Evolutionary conservation across 2,888 invertebrate species (phyloP).

Genomic region (Prenolepis imparis): DNA sequence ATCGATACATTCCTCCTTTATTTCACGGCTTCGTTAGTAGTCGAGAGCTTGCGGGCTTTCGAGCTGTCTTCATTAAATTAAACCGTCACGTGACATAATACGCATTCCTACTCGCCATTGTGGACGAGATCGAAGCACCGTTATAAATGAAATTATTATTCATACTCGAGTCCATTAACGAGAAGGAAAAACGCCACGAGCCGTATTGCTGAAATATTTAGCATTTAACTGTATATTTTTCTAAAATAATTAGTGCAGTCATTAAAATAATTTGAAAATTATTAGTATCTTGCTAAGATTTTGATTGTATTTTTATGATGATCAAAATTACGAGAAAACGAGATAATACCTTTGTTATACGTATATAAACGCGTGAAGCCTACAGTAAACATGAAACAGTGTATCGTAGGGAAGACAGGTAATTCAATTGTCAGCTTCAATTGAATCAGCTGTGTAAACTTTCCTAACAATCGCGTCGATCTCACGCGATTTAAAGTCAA

Average conservation of each 20-base stretch:
- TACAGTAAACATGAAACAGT: not conserved
- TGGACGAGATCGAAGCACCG: slow-evolving; percentile 9
- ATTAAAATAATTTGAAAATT: not conserved
- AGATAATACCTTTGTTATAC: not conserved
- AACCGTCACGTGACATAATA: slow-evolving; percentile 49
- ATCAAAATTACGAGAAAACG: not conserved
- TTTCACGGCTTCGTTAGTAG: slow-evolving; percentile 6
- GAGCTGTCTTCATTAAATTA: slow-evolving; percentile 55
- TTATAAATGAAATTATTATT: slow-evolving; percentile 16
- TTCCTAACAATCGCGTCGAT: not conserved
- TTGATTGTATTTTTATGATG: not conserved
- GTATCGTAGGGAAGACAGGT: not conserved
- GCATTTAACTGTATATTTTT: not conserved
- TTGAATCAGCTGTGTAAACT: not conserved
- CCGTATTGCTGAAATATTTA: slow-evolving; percentile 9
- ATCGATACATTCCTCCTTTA: slow-evolving; percentile 16
- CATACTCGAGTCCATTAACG: slow-evolving; percentile 12
- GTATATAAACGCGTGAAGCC: not conserved
- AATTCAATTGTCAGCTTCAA: slow-evolving; percentile 5
- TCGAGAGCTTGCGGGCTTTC: slow-evolving; percentile 59
- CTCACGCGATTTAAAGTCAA: not conserved
- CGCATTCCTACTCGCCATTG: slow-evolving; percentile 35
- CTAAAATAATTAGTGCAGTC: not conserved
- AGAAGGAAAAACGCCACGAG: slow-evolving; percentile 2
- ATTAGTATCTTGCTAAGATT: not conserved